These are phyloP conservation scores for Matsumyia berberina DNA, from an alignment of 2,888 invertebrate species.

Conservation along the genomic window DNA sequence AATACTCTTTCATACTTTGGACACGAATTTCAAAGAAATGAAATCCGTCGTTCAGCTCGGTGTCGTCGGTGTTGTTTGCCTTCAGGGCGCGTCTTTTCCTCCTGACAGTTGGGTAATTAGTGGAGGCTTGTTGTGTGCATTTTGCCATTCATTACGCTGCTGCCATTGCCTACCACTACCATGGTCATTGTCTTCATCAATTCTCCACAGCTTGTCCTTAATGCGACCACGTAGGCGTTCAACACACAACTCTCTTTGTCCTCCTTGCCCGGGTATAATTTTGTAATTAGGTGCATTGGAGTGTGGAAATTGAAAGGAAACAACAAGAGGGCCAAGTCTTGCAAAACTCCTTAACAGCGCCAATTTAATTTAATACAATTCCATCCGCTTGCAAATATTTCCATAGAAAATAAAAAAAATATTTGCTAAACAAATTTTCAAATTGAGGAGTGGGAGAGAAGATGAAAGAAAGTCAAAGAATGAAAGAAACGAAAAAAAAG, in stretches of 20 bases:
- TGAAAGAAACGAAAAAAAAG: conserved; percentile 42
- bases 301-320: conserved; percentile 63
- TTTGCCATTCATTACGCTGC: conserved; percentile 35
- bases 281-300: conserved; percentile 68
- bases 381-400: too few species aligned
- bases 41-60: neutral
- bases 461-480: conserved; percentile 37
- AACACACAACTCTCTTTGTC: conserved; percentile 28
- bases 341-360: conserved; percentile 25
- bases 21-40: neutral
- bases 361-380: conserved; percentile 38
- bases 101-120: conserved; percentile 47
- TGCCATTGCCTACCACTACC: conserved; percentile 35
- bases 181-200: conserved; percentile 57
- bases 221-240: conserved; percentile 48
- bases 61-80: conserved; percentile 3
- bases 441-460: conserved; percentile 35
- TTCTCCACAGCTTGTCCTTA: conserved; percentile 45
- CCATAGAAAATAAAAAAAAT: conserved; percentile 12
- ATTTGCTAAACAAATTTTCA: conserved; percentile 9
- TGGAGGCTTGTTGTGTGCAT: conserved; percentile 49
- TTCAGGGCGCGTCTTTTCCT: conserved; percentile 32
- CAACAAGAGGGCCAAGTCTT: conserved; percentile 23
- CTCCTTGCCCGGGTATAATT: conserved; percentile 39
- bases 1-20: conserved; percentile 11